These are phyloP conservation scores for Xyliphius kryptos DNA, from an alignment of 2,113 vertebrate species.

Conservation along the genomic window DNA sequence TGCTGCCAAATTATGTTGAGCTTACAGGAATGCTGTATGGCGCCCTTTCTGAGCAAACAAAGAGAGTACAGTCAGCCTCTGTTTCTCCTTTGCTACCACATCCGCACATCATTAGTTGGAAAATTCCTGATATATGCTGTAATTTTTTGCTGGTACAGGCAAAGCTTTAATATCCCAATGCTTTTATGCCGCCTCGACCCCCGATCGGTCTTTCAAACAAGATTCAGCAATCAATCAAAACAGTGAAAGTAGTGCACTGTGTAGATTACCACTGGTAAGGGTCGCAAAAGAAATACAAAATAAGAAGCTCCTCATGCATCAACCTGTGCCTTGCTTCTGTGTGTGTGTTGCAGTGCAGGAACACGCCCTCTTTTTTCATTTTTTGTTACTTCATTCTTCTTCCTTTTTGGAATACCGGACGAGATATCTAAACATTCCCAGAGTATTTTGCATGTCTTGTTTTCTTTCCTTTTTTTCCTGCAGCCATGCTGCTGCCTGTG, in stretches of 20 bases:
- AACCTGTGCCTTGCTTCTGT: constrained; percentile 59
- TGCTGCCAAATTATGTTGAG: constrained; percentile 96
- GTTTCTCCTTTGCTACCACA: constrained; percentile 92
- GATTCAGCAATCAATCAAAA: no score
- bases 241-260: no score
- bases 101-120: constrained; percentile 99
- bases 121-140: constrained; percentile 99
- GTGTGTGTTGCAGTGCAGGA: constrained; percentile 26
- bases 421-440: constrained; percentile 72
- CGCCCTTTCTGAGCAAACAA: constrained; percentile 93
- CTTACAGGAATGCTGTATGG: constrained; percentile 95
- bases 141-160: constrained; percentile 82
- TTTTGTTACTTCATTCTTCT: constrained; percentile 46
- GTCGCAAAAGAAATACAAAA: constrained; percentile 78
- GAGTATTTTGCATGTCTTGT: constrained; percentile 59
- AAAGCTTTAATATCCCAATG: constrained; percentile 95
- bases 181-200: constrained; percentile 56
- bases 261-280: no score
- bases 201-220: no score
- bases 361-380: constrained; percentile 13
- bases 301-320: constrained; percentile 75
- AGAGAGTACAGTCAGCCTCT: constrained; percentile 98
- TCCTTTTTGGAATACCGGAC: constrained; percentile 56
- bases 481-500: constrained; percentile 32
- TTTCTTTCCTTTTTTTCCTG: constrained; percentile 36